Base-by-base conservation (phyloP, 1,140 invertebrate genomes). In the Drosophila truncata region DNA sequence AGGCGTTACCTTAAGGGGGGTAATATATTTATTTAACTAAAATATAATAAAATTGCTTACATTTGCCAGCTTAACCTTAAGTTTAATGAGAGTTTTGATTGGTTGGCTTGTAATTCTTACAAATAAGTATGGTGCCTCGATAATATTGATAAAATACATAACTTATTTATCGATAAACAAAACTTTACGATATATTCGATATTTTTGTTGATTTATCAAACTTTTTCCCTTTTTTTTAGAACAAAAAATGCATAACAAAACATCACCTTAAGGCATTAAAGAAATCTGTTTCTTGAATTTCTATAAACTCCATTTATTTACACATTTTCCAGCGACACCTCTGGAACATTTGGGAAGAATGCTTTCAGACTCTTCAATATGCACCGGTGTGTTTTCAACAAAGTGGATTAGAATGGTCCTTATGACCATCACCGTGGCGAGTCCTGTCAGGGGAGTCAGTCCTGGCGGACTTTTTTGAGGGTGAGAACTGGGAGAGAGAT, bases 361-460 rank as follows among this genome's bases (percentile, higher is more conserved):
- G 60, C 58, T 67, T 62, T 52, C 77, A 78, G 66, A 52, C 83
- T 83, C 75, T 70, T 79, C 84, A 77, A 82, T 87, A 87, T 86
- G 80, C 69, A 76, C 65, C 70, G 75, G 49, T 61, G 65, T 78
- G 80, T 85, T 78, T 78, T 71, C 70, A 83, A 72, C 80, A 87
- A 87, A 88, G 76, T 69, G 83, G 76, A 88, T 87, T 87, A 80
- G 72, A 82, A 82, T 72, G 80, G 73, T 84, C 72, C 72, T 84
- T 80, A 84, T 84, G 82, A 69, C 67, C 73, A 85, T 20, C 66
- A 46, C 37, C 46, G 37, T 46, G 59, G 65, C 59, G 35, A 65
- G 60, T 47, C 41, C 63, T 54, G 31, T 42, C 42, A n/a, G 14
- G 58, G 42, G 59, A 23, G 14, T 27, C 1, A 13, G n/a, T 47